Percentiles rank a stretch among this genome's conserved stretches.
Evolutionary conservation across 2,797 vertebrate genomes (phyloP).

Genomic region (Peromyscus melanophrys): DNA sequence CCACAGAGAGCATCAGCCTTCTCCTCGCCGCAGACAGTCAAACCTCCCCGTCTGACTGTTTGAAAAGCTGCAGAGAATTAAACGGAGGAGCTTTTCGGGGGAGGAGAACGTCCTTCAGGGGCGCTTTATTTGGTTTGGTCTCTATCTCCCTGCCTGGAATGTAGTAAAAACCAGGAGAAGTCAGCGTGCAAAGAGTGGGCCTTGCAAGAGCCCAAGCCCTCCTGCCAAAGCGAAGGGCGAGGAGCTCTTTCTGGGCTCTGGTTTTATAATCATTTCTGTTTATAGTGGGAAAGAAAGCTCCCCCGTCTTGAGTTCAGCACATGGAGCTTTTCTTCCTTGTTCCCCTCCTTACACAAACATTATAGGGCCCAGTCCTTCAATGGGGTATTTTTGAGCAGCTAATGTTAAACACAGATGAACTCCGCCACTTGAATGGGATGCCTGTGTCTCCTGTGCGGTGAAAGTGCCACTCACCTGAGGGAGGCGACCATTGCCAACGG

Average conservation of each 20-base stretch:
- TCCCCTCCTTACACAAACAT: constrained; percentile 86
- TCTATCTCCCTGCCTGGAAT: constrained; percentile 88
- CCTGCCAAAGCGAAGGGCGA: constrained; percentile 81
- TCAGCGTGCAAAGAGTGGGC: constrained; percentile 67
- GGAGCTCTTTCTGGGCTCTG: constrained; percentile 86
- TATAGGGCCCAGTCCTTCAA: constrained; percentile 79
- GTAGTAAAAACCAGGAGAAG: constrained; percentile 86
- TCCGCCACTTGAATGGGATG: constrained; percentile 47
- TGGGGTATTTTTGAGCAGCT: constrained; percentile 83
- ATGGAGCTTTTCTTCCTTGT: constrained; percentile 82
- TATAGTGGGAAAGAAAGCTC: constrained; percentile 88
- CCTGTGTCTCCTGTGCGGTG: constrained; percentile 31
- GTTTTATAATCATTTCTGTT: constrained; percentile 90
- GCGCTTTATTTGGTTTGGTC: constrained; percentile 89
- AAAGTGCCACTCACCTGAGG: neutral
- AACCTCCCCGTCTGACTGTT: constrained; percentile 86
- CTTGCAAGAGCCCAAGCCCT: constrained; percentile 81
- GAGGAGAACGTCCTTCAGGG: constrained; percentile 87
- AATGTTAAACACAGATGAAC: constrained; percentile 87
- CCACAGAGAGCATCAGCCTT: constrained; percentile 85
- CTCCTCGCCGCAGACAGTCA: constrained; percentile 85
- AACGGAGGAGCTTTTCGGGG: constrained; percentile 85
- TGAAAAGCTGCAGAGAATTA: constrained; percentile 90
- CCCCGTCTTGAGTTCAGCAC: constrained; percentile 85
- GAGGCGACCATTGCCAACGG: neutral